Evolutionary conservation across 2,888 invertebrate genomes (phyloP).

Genomic region (Glaucopsyche alexis): DNA sequence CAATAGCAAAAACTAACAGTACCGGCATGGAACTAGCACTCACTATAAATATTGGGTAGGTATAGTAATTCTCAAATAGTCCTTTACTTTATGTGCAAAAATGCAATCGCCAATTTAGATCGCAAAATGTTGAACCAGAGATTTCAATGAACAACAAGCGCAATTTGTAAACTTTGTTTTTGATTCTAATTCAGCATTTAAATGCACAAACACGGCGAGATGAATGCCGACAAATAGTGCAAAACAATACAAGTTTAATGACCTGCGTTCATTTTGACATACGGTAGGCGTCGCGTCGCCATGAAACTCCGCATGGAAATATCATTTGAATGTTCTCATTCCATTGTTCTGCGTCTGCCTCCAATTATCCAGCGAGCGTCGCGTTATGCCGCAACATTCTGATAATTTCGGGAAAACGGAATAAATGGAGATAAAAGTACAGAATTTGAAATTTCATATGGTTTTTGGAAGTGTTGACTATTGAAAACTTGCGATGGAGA

Average conservation of each 20-base stretch:
- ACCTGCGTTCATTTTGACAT: constrained; percentile 25
- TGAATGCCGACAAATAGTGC: neutral
- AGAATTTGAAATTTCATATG: too few species aligned
- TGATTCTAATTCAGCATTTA: neutral
- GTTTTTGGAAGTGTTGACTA: too few species aligned
- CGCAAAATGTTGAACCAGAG: too few species aligned
- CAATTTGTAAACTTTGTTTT: neutral
- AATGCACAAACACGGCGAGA: neutral
- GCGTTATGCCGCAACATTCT: neutral
- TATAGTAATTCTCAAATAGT: too few species aligned
- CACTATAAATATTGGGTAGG: too few species aligned
- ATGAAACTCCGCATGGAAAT: constrained; percentile 12
- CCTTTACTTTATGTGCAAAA: too few species aligned
- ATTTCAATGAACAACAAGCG: neutral
- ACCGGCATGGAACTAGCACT: neutral
- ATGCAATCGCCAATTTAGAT: too few species aligned
- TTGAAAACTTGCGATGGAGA: too few species aligned
- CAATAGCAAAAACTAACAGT: neutral
- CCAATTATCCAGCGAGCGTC: constrained; percentile 20
- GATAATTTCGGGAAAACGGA: neutral
- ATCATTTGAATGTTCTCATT: constrained; percentile 19
- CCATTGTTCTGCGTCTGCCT: constrained; percentile 18
- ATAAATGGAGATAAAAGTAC: too few species aligned
- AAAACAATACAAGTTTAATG: constrained; percentile 14
- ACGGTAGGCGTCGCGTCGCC: constrained; percentile 24